Conservation (phyloP, 1,140 invertebrate genomes). For the Zeugodacus cucurbitae region DNA sequence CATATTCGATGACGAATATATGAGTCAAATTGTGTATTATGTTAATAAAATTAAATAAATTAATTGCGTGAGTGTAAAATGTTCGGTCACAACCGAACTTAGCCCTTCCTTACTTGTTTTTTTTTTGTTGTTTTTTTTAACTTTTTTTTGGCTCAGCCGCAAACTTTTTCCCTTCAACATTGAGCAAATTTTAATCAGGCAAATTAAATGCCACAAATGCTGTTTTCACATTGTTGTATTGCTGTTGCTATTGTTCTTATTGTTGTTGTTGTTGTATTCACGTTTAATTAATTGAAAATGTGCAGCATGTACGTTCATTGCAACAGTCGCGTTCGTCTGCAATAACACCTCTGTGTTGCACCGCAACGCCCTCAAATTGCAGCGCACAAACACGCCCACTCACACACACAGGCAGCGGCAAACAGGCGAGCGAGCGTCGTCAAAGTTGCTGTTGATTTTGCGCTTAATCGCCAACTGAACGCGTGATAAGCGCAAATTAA, state of each 20-base stretch:
- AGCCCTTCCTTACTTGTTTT: too few relatives aligned
- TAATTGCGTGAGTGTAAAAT: too few relatives aligned
- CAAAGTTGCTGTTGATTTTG: conserved; percentile 5
- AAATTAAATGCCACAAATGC: neutral
- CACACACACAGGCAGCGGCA: neutral
- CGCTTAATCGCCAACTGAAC: conserved; percentile 16
- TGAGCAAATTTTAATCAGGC: neutral
- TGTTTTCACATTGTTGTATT: neutral
- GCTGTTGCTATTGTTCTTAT: neutral
- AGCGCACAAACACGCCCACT: neutral
- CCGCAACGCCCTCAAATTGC: neutral
- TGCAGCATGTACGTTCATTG: neutral
- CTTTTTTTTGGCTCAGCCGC: neutral
- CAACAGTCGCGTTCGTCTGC: neutral
- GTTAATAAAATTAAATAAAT: too few relatives aligned
- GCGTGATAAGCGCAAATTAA: conserved; percentile 12
- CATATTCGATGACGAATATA: too few relatives aligned
- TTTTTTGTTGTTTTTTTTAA: too few relatives aligned
- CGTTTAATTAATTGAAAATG: conserved; percentile 17
- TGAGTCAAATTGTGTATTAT: too few relatives aligned
- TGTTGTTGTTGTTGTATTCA: neutral
- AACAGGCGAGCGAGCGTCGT: neutral
- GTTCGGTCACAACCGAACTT: too few relatives aligned
- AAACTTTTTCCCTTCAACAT: neutral
- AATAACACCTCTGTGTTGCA: conserved; percentile 1